phyloP scores from a whole-genome alignment of 2,888 invertebrate species.

The Rhogogaster chlorosoma region DNA sequence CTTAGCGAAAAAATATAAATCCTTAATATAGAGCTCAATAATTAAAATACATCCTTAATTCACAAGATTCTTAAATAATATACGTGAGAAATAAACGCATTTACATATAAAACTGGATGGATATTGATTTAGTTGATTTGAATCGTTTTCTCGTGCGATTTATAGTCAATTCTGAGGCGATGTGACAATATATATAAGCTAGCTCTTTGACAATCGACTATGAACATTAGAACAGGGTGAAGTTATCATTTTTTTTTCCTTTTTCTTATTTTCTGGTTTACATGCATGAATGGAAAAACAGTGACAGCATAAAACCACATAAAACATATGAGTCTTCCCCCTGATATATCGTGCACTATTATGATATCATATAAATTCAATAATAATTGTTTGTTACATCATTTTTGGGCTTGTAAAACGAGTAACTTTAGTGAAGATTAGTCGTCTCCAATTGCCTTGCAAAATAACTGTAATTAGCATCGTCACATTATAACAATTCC shows the following conservation, averaged over 20 bases:
- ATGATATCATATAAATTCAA: background rate
- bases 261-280: conserved; percentile 1
- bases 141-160: conserved; percentile 24
- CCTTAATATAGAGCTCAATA: conserved; percentile 16
- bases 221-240: conserved; percentile 31
- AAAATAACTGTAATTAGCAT: background rate
- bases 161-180: background rate
- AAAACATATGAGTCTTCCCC: conserved; percentile 25
- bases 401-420: conserved; percentile 30
- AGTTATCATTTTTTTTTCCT: background rate
- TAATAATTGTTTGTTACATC: conserved; percentile 16
- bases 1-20: conserved; percentile 45
- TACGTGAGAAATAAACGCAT: conserved; percentile 15
- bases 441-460: background rate
- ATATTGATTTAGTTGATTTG: conserved; percentile 27
- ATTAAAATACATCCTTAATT: conserved; percentile 42
- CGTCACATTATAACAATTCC: background rate
- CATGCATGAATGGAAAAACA: conserved; percentile 42
- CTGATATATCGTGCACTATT: conserved; percentile 16
- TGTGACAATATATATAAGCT: background rate
- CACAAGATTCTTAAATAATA: conserved; percentile 15
- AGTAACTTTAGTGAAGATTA: conserved; percentile 1
- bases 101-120: conserved; percentile 38
- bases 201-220: conserved; percentile 3
- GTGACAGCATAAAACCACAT: conserved; percentile 11